Base-by-base conservation (phyloP, 2,888 invertebrate species). In the Parapristionchus giblindavisi region DNA sequence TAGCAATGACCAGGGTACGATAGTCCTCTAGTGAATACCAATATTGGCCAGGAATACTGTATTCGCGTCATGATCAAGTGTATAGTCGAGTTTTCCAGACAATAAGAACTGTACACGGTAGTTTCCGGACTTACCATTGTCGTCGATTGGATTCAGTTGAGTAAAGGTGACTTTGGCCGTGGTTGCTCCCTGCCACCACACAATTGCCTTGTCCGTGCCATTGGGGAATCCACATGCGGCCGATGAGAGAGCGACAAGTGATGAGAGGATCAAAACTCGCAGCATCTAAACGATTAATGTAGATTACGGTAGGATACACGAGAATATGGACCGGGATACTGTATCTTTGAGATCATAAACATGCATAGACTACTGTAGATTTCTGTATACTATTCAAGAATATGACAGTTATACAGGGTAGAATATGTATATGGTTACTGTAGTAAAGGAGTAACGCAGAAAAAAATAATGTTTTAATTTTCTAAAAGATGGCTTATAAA, bases 131-230 rank as follows among this genome's bases (percentile, higher is more conserved):
- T 6, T 43, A 65, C 65, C 65, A 6, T 40, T 43, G 5, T 11
- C 43, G 43, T 65, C 65, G 29, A 65, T 29, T 2, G 65, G 40
- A 2, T 65, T 27, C 43, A 65, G 40, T 21, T 40, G 3, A 43
- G 65, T 65, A 43, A 65, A 65, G 5, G 32, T 32, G 14, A 65
- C 43, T 4, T 65, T 65, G 4, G 27, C 43, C 2, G 43, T 65
- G 3, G 65, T 65, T 14, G 65, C 40, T 3, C 65, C 65, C 27
- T 65, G 65, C 40, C 43, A 65, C 65, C 65, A 65, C 14, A 27
- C 43, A 14, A 65, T 40, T 27, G 40, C 43, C 17, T 27, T 27
- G 17, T 65, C 65, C 1, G 65, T 65, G 1, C 65, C 65, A 43
- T 65, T 65, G 43, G 43, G 65, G 43, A 65, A 65, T 8, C 27